Conservation (phyloP, 1,140 invertebrate species). For the Bombus ignitus region DNA sequence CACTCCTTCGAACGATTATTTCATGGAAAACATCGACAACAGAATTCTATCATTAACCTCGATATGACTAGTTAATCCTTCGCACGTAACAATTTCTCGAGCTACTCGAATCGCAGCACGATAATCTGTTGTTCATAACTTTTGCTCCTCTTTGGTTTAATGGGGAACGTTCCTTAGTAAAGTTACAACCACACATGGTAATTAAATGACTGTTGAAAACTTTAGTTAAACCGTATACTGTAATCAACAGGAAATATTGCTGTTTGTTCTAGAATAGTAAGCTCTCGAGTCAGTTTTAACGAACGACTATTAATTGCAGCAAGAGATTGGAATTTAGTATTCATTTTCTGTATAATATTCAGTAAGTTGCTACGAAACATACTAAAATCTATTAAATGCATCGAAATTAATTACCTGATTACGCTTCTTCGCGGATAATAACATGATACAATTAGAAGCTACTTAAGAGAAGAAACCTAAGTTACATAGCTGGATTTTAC, state of each 20-base stretch:
- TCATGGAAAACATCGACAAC: neutral
- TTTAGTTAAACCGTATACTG: neutral
- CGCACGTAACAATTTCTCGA: neutral
- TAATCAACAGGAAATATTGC: neutral
- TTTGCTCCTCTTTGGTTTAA: neutral
- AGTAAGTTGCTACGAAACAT: neutral
- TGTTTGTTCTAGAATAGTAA: neutral
- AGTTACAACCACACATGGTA: neutral
- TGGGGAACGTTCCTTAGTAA: neutral
- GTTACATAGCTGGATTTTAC: neutral
- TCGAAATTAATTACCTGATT: neutral
- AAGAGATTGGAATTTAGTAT: too few relatives aligned
- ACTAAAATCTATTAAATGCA: neutral
- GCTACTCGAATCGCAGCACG: neutral
- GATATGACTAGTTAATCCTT: slow-evolving; percentile 4
- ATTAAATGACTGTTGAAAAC: neutral
- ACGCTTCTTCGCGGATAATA: neutral
- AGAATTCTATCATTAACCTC: neutral
- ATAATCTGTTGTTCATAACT: slow-evolving; percentile 2
- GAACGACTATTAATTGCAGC: neutral
- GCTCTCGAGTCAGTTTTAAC: neutral
- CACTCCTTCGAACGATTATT: neutral
- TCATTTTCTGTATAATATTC: too few relatives aligned
- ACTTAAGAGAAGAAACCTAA: too few relatives aligned
- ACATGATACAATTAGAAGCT: too few relatives aligned